Evolutionary conservation across 1,140 invertebrate genomes (phyloP).

Genomic region (Helicoverpa zea): DNA sequence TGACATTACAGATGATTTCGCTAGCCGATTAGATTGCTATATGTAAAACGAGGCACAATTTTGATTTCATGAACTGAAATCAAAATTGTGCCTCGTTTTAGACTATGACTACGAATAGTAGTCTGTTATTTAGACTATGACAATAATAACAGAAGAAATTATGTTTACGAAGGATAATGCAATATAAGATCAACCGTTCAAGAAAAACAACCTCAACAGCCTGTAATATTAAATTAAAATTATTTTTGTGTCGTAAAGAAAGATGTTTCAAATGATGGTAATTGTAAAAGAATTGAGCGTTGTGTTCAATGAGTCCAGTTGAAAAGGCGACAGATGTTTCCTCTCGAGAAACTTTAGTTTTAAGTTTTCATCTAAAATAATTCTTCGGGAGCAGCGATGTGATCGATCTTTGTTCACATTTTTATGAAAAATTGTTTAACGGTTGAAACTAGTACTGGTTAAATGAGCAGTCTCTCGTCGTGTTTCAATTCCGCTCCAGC

Average conservation of each 20-base stretch:
- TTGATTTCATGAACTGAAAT: too few relatives aligned
- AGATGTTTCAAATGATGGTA: constrained; percentile 39
- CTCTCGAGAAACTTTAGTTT: constrained; percentile 52
- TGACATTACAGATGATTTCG: too few relatives aligned
- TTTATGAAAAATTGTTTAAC: constrained; percentile 35
- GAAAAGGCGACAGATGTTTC: constrained; percentile 62
- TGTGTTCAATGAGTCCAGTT: constrained; percentile 53
- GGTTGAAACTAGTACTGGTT: neutral
- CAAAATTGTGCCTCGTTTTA: too few relatives aligned
- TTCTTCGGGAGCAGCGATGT: constrained; percentile 34
- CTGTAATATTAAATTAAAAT: neutral
- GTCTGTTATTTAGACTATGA: too few relatives aligned
- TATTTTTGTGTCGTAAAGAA: constrained; percentile 19
- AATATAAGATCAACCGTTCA: too few relatives aligned
- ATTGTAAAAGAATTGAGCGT: constrained; percentile 44
- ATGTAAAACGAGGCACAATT: too few relatives aligned
- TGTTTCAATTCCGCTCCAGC: neutral
- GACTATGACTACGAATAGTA: too few relatives aligned
- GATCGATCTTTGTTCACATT: constrained; percentile 48
- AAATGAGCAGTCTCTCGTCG: neutral
- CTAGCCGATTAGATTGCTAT: too few relatives aligned
- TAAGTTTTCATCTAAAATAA: constrained; percentile 52
- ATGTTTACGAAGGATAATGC: too few relatives aligned
- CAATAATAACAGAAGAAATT: too few relatives aligned
- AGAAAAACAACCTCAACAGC: too few relatives aligned